A percentile compares a stretch with the other conserved stretches of the same genome.
Conservation (phyloP, 2,888 invertebrate genomes). For the Spisula subtruncata region DNA sequence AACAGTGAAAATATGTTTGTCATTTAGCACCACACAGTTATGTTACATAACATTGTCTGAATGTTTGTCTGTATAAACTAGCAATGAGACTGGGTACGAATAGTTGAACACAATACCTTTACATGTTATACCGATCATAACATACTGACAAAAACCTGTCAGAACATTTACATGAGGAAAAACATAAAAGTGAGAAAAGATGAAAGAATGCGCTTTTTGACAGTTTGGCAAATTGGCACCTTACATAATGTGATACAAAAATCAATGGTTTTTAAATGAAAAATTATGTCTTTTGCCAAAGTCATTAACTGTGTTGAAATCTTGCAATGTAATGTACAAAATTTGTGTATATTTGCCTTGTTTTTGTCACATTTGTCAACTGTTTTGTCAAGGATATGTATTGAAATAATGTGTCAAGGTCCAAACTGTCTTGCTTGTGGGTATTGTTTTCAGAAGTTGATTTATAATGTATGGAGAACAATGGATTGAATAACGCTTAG, state of each 20-base stretch:
- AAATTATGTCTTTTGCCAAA: not conserved
- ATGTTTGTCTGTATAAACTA: not conserved
- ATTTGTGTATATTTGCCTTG: too few relatives aligned
- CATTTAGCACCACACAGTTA: not conserved
- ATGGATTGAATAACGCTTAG: not conserved
- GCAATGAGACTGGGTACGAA: not conserved
- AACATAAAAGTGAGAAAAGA: slow-evolving; percentile 1
- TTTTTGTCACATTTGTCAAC: too few relatives aligned
- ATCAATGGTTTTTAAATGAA: not conserved
- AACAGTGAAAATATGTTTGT: not conserved
- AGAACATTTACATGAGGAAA: not conserved
- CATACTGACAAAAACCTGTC: not conserved
- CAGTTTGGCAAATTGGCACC: not conserved
- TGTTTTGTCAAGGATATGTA: too few relatives aligned
- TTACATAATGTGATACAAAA: not conserved
- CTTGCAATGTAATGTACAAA: not conserved
- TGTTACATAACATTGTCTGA: not conserved
- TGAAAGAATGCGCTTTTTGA: slow-evolving; percentile 4
- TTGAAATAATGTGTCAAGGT: too few relatives aligned
- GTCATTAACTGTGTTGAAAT: not conserved
- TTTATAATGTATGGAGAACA: not conserved
- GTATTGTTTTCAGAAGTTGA: not conserved
- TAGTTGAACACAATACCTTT: not conserved
- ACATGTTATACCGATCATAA: not conserved
- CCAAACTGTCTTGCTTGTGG: too few relatives aligned